Evolutionary conservation across 2,113 vertebrate genomes (phyloP).

Genomic region (Phalacrocorax pelagicus): DNA sequence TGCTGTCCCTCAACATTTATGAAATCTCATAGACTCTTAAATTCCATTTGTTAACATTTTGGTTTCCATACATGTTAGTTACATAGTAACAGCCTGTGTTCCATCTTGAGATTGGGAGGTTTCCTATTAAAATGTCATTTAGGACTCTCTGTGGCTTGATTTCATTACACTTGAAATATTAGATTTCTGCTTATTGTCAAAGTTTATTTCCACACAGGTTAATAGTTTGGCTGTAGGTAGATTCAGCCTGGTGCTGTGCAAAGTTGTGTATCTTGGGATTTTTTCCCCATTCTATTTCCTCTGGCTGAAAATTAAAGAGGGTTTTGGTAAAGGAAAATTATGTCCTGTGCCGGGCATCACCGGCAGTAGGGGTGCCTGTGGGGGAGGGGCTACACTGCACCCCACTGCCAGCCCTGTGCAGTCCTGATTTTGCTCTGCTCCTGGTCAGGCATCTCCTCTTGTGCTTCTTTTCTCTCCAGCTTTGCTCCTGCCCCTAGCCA

Average conservation of each 20-base stretch:
- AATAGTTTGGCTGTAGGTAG: neutral
- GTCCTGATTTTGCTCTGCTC: neutral
- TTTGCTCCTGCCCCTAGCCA: neutral
- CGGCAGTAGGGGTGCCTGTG: neutral
- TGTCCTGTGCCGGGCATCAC: neutral
- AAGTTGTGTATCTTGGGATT: neutral
- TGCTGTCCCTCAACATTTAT: neutral
- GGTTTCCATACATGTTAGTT: neutral
- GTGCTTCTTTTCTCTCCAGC: fast-evolving
- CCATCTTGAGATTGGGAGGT: neutral
- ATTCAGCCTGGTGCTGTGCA: neutral
- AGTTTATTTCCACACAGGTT: neutral
- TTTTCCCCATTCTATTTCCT: neutral
- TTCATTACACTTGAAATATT: neutral
- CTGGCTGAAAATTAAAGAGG: neutral
- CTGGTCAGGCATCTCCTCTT: fast-evolving
- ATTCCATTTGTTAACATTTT: neutral
- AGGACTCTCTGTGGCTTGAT: neutral
- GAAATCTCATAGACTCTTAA: neutral
- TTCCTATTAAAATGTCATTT: neutral
- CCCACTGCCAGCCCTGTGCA: no score
- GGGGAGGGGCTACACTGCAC: fast-evolving
- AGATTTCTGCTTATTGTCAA: neutral
- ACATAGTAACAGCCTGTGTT: neutral
- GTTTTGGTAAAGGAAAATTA: neutral